Percentiles rank a stretch among this genome's conserved stretches.
phyloP scores from a whole-genome alignment of 2,113 vertebrate genomes.

The Cariama cristata region DNA sequence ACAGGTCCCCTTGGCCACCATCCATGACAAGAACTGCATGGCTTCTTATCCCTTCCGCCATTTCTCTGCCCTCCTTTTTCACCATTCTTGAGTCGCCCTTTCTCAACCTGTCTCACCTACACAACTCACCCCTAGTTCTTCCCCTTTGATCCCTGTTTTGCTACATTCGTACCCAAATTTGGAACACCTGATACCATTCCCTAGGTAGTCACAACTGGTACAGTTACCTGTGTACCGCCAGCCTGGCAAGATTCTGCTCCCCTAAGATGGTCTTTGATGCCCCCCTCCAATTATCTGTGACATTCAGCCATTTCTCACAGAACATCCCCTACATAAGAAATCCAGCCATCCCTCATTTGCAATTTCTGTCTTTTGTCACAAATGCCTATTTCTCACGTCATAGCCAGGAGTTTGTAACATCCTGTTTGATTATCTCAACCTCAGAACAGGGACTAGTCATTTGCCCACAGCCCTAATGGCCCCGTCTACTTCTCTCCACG shows the following conservation, averaged over 20 bases:
- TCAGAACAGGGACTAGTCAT: neutral
- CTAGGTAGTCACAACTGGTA: neutral
- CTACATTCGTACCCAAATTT: neutral
- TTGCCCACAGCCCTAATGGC: neutral
- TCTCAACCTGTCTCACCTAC: neutral
- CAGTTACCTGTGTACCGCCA: neutral
- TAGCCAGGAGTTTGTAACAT: neutral
- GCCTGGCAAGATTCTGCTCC: neutral
- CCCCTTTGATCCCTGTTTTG: neutral
- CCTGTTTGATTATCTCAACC: neutral
- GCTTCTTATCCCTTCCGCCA: neutral
- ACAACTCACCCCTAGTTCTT: neutral
- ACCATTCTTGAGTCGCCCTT: neutral
- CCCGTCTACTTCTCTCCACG: neutral
- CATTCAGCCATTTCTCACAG: neutral
- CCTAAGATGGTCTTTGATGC: neutral
- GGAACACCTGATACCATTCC: neutral
- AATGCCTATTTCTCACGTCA: neutral
- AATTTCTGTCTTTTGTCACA: neutral
- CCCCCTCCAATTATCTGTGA: neutral
- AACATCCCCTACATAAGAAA: neutral
- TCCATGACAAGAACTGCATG: fast-evolving
- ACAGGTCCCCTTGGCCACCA: neutral
- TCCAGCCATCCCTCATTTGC: neutral
- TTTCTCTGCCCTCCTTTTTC: neutral